Evolutionary conservation across 2,113 vertebrate species (phyloP), one percentile per base, ranked within the genome.

Genomic region (Muntiacus reevesi): DNA sequence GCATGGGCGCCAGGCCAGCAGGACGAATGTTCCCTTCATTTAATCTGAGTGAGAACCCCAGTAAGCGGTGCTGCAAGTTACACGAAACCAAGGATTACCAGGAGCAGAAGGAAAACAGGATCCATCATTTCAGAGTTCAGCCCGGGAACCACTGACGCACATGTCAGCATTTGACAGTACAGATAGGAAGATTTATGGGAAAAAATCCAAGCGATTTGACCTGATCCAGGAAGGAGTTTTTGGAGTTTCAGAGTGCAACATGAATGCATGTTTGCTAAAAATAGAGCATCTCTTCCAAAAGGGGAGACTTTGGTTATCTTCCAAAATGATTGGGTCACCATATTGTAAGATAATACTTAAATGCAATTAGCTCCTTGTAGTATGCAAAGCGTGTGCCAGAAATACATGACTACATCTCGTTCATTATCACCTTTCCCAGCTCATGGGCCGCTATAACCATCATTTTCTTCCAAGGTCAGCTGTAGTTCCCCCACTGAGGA

Each of bases 341-440:
- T 95, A 84, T 98, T 98, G 98, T 98, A 98, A 98, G 98, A 98
- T 98, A 99, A 98, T 98, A 98, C 98, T 97, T 97, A 97, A 98
- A 97, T 95, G 95, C 97, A 98, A 98, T 99, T 97, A 98, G 98
- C 98, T 98, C 84, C 98, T 98, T 98, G 98, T 96, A 88, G 97
- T 91, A 94, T 95, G 95, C 89, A 94, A 94, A 97, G 93, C 52
- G 85, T 94, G 98, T 98, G 98, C 98, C 98, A 98, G 96, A 95
- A 98, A 97, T 87, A 97, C 98, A 96, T 0, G 16, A 97, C 89
- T 86, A 92, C 89, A 59, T 98, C 98, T 98, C 94, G 40, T 98
- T 98, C 96, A 94, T 98, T 98, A 98, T 98, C 98, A 98, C 96
- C 96, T 98, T 98, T 64, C 87, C 74, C 62, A 94, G 94, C 94